Evolutionary conservation across 1,140 invertebrate genomes (phyloP).

Genomic region (Halyomorpha halys): DNA sequence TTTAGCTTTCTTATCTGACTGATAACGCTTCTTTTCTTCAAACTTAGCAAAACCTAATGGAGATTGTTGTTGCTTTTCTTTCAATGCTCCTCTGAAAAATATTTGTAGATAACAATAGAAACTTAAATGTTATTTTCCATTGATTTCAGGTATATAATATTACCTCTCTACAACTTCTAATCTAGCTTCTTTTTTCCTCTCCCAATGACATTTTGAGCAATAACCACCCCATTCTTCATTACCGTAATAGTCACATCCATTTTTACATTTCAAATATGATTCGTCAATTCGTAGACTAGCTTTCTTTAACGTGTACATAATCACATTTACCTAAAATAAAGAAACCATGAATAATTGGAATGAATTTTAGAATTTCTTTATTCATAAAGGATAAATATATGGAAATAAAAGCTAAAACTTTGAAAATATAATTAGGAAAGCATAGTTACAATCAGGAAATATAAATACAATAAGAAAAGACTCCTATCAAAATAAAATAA

Average conservation of each 20-base stretch:
- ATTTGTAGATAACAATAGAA: neutral
- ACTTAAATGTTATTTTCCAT: neutral
- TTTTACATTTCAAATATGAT: conserved; percentile 84
- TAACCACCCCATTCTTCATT: conserved; percentile 95
- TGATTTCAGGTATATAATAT: neutral
- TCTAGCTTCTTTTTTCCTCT: conserved; percentile 35
- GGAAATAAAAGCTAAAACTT: no score
- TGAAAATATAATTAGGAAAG: no score
- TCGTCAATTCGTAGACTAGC: conserved; percentile 67
- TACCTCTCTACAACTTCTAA: conserved; percentile 16
- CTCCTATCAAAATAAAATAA: no score
- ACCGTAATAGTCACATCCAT: conserved; percentile 92
- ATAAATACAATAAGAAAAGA: no score
- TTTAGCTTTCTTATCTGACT: conserved; percentile 66
- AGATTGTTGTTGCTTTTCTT: conserved; percentile 25
- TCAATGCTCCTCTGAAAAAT: neutral
- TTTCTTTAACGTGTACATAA: conserved; percentile 58
- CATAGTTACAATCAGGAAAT: no score
- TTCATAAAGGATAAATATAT: no score
- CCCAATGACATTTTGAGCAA: conserved; percentile 83
- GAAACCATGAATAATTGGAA: no score
- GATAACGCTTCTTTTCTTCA: conserved; percentile 76
- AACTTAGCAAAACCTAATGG: conserved; percentile 60
- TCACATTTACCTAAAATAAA: conserved; percentile 10
- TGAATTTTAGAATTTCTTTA: no score